Percentiles rank a stretch among this genome's conserved stretches.
Evolutionary conservation across 2,113 vertebrate genomes (phyloP).

Genomic region (Phyllostomus hastatus): DNA sequence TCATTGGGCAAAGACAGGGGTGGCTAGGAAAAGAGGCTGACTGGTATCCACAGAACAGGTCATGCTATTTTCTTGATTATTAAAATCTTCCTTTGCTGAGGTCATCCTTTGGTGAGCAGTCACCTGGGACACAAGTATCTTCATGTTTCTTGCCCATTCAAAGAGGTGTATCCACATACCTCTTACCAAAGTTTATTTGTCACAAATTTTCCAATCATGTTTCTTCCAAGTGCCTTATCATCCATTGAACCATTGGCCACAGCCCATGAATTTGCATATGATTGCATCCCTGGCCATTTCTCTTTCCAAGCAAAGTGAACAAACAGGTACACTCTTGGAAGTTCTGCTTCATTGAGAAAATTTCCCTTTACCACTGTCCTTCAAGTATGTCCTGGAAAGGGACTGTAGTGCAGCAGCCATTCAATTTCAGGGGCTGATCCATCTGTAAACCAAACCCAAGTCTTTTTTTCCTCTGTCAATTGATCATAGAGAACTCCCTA

Average conservation of each 20-base stretch:
- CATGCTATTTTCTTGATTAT: no score
- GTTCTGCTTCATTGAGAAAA: neutral
- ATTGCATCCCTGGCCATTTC: neutral
- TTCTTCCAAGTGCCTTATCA: neutral
- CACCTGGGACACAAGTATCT: neutral
- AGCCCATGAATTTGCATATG: neutral
- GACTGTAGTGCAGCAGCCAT: neutral
- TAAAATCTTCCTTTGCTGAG: no score
- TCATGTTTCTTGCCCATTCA: neutral
- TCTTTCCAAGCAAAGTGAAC: neutral
- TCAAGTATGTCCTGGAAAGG: neutral
- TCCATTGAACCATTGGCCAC: neutral
- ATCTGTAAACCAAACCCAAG: neutral
- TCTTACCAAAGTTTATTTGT: neutral
- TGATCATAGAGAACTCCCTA: neutral
- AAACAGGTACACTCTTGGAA: neutral
- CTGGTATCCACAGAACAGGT: no score
- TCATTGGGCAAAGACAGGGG: no score
- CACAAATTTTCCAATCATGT: neutral
- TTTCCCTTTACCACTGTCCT: neutral
- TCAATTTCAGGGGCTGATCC: neutral
- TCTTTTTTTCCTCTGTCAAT: neutral
- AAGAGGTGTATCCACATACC: neutral
- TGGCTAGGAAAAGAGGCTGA: no score
- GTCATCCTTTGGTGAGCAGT: neutral